Evolutionary conservation across 1,140 invertebrate species (phyloP).

Genomic region (Spodoptera frugiperda): DNA sequence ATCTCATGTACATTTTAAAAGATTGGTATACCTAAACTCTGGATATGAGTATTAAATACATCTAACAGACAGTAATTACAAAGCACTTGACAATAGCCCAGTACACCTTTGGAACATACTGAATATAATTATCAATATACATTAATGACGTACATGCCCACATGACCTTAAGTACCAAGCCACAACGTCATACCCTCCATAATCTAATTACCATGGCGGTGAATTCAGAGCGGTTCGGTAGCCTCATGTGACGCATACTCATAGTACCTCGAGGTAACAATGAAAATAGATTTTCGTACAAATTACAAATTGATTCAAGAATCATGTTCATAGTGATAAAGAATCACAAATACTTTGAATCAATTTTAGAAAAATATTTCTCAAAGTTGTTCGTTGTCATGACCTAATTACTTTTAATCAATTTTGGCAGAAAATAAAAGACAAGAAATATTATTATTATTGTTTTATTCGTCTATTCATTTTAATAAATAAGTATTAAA

Average conservation of each 20-base stretch:
- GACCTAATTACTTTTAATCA: no score
- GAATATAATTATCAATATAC: neutral
- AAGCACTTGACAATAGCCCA: neutral
- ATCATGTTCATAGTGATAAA: no score
- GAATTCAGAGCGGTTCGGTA: neutral
- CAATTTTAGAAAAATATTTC: no score
- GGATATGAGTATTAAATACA: no score
- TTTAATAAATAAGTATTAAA: slow-evolving; percentile 62
- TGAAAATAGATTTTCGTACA: no score
- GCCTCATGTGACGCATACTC: neutral
- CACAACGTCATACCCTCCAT: slow-evolving; percentile 6
- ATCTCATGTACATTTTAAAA: no score
- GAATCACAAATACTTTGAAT: no score
- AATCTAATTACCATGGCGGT: neutral
- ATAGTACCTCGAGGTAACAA: no score
- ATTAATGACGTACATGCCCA: slow-evolving; percentile 3
- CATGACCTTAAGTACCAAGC: neutral
- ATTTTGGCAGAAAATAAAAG: neutral
- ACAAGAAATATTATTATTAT: slow-evolving; percentile 9
- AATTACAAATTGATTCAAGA: no score
- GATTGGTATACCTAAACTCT: no score
- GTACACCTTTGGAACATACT: neutral
- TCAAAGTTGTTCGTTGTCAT: no score
- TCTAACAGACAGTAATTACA: neutral
- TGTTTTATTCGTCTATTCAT: slow-evolving; percentile 66